A percentile compares a stretch with the other conserved stretches of the same genome.
phyloP scores from a whole-genome alignment of 2,888 invertebrate genomes.

The Drosophila acutilabella region DNA sequence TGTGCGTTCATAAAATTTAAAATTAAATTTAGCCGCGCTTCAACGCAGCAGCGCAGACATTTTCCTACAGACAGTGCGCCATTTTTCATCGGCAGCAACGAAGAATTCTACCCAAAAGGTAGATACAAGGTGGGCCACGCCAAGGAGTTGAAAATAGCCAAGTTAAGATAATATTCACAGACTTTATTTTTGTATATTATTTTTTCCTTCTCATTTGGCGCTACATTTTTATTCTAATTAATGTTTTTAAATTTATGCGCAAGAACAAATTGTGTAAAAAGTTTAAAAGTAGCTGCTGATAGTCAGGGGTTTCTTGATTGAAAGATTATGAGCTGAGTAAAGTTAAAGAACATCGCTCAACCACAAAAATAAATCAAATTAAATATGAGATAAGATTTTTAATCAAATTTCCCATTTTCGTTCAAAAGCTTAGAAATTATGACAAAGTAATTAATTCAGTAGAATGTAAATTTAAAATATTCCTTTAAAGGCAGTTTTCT shows the following conservation, averaged over 20 bases:
- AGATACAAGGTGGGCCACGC: constrained; percentile 9
- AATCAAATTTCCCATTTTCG: no score
- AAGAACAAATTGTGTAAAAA: constrained; percentile 13
- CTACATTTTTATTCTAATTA: constrained; percentile 34
- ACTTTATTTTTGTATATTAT: constrained; percentile 4
- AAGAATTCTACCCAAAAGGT: background rate
- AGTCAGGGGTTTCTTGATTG: background rate
- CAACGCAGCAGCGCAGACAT: constrained; percentile 61
- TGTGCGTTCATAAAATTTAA: constrained; percentile 79
- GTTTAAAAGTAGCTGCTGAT: constrained; percentile 6
- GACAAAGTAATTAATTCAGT: no score
- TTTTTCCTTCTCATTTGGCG: background rate
- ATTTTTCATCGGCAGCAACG: constrained; percentile 58
- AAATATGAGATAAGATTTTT: background rate
- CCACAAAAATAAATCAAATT: background rate
- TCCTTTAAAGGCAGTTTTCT: no score
- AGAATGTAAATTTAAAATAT: no score
- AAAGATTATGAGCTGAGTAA: constrained; percentile 1
- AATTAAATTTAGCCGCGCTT: constrained; percentile 74
- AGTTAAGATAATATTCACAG: constrained; percentile 36
- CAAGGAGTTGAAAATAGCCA: constrained; percentile 23
- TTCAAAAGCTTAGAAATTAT: no score
- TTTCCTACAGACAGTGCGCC: constrained; percentile 66
- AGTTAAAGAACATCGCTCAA: background rate
- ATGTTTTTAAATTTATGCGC: constrained; percentile 41